These are phyloP conservation scores for Cancer borealis DNA, from an alignment of 2,888 invertebrate species.

Conservation along the genomic window DNA sequence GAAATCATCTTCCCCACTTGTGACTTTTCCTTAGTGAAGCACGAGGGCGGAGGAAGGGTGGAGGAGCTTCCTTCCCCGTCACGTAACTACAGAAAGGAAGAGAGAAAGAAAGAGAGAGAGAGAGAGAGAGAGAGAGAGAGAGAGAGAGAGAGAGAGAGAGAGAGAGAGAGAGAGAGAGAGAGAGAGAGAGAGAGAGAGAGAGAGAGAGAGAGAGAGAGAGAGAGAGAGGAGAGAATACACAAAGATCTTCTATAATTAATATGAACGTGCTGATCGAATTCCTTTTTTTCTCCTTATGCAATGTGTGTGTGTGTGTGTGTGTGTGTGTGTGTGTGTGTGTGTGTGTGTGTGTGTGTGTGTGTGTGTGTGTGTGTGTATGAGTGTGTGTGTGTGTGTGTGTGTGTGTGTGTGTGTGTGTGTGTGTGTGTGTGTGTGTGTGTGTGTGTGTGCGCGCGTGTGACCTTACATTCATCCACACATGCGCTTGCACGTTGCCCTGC, in stretches of 20 bases:
- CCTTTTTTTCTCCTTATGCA: too few species aligned
- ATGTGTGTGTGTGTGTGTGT: background rate
- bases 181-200: too few species aligned
- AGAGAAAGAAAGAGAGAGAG: background rate
- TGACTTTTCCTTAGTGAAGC: background rate
- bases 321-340: background rate
- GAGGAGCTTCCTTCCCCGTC: background rate
- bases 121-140: constrained; percentile 43
- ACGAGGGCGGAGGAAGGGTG: background rate
- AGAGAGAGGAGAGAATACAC: too few species aligned
- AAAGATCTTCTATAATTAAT: too few species aligned
- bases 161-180: background rate
- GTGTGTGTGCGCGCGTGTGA: background rate
- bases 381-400: background rate
- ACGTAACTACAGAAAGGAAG: background rate
- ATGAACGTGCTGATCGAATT: too few species aligned
- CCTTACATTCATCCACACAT: background rate
- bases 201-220: too few species aligned
- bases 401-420: background rate
- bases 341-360: background rate
- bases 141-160: constrained; percentile 38
- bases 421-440: background rate
- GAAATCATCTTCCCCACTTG: background rate
- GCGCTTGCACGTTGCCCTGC: too few species aligned
- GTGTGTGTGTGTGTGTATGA: background rate